Conservation (phyloP, 2,797 vertebrate species). For the Propithecus perrieri region DNA sequence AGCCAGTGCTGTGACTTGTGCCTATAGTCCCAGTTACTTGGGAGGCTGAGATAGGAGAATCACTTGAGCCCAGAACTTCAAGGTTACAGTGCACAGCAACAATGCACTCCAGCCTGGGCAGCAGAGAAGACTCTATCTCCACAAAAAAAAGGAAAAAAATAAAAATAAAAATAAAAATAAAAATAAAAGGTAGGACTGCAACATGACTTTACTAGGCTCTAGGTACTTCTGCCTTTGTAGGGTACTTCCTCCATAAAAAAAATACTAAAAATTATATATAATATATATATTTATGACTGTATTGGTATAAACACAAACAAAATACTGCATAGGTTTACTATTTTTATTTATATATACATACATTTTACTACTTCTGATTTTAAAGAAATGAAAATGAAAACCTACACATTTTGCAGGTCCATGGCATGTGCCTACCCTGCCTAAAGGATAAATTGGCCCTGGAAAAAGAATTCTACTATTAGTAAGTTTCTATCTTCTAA, state of each 20-base stretch:
- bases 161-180: not conserved
- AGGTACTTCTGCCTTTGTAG: conserved; percentile 11
- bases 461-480: not conserved
- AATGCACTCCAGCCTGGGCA: not conserved
- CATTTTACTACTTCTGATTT: conserved; percentile 30
- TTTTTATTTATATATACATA: not conserved
- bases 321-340: not conserved
- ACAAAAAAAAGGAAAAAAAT: not conserved
- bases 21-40: not conserved
- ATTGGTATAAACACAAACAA: not conserved
- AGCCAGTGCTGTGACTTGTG: no score
- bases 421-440: not conserved
- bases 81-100: not conserved
- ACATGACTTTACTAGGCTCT: not conserved
- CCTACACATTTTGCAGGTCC: not conserved
- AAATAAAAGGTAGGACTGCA: not conserved
- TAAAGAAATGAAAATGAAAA: conserved; percentile 39
- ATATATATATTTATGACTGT: not conserved
- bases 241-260: not conserved
- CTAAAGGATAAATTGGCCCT: not conserved
- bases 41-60: not conserved
- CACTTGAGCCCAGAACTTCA: not conserved
- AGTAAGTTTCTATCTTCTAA: not conserved
- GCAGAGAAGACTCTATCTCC: not conserved
- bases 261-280: not conserved